A percentile compares a stretch with the other conserved stretches of the same genome.
phyloP scores from a whole-genome alignment of 1,140 invertebrate species.

The Bombus superbus region DNA sequence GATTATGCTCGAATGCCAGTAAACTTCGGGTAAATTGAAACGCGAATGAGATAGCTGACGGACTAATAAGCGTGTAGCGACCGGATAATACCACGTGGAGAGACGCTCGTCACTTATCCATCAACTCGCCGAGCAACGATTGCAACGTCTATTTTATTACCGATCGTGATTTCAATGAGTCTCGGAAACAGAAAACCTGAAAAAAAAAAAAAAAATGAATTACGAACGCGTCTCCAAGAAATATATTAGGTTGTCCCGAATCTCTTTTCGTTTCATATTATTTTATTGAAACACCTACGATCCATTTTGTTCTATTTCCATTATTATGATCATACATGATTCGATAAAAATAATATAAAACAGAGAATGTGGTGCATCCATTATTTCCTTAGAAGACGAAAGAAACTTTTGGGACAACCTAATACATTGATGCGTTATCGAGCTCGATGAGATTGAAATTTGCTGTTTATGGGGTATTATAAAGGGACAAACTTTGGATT shows the following conservation, averaged over 20 bases:
- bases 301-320: too few species aligned
- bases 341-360: too few species aligned
- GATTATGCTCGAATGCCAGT: constrained; percentile 63
- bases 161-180: constrained; percentile 40
- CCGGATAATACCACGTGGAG: constrained; percentile 56
- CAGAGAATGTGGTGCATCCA: too few species aligned
- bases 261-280: too few species aligned
- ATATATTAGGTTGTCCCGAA: not conserved
- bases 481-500: too few species aligned
- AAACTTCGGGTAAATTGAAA: constrained; percentile 68
- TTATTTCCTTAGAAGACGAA: too few species aligned
- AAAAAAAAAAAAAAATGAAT: not conserved
- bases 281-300: too few species aligned
- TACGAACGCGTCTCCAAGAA: not conserved
- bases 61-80: constrained; percentile 63
- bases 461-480: not conserved
- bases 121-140: not conserved
- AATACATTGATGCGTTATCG: not conserved
- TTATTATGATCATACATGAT: too few species aligned
- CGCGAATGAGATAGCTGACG: constrained; percentile 62
- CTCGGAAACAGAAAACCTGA: too few species aligned
- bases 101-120: constrained; percentile 55
- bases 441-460: not conserved
- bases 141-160: constrained; percentile 45
- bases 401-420: too few species aligned